Base-by-base conservation (phyloP, 2,797 vertebrate genomes). In the Rhinoraja longicauda region DNA sequence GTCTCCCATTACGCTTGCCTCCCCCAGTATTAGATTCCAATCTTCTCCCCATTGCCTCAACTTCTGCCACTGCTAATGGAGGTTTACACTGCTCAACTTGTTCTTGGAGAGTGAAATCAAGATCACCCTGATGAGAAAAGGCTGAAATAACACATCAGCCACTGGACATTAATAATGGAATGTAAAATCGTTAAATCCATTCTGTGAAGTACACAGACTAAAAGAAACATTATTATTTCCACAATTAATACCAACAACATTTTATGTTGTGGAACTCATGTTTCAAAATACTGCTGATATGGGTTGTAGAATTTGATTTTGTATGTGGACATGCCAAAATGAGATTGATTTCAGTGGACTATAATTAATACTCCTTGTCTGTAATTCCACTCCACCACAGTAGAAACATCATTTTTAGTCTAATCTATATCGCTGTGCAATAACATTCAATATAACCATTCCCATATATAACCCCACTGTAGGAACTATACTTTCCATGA, bases 81-180 rank as follows among this genome's bases (percentile, higher is more conserved):
- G 57, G 82, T 29, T 86, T n/a, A 62, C 59, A 12, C 82, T 29
- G 57, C 29, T 86, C 82, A n/a, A 29, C 45, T 82, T 57, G 39
- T 29, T 59, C 26, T 57, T 53, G 57, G 53, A 86, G 32, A 62
- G 57, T n/a, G 62, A 26, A 26, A 0, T 62, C 82, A 62, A 13
- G 4, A 62, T 86, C 57, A 29, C 10, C 62, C 82, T 62, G 57
- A 62, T 62, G 26, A 86, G 82, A 86, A 86, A 62, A 62, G 82
- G 57, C 82, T 86, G 82, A 86, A 86, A 86, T 59, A 86, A 86
- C 53, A 86, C 29, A 86, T 86, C 53, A 86, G 45, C 29, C 53
- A 86, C n/a, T 62, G 57, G 82, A 29, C 57, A n/a, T 86, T 86
- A 62, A 86, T 86, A 86, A 86, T 62, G 57, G 29, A 86, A 62